Evolutionary conservation across 2,113 vertebrate genomes (phyloP), one percentile per base, ranked within the genome.

Genomic region (Calonectris borealis): DNA sequence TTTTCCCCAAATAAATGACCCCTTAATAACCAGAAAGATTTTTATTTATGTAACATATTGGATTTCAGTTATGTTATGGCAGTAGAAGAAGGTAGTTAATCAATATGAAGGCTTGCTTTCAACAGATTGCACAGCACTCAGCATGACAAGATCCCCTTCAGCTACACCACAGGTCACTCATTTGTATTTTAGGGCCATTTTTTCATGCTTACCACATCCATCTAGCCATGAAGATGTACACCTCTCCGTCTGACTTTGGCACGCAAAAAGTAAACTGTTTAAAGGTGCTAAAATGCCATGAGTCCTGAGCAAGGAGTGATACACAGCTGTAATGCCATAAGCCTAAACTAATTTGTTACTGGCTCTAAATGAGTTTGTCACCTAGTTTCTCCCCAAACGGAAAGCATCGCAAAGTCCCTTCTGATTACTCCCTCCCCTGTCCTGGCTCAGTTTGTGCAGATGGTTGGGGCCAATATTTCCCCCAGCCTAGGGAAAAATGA

Each of bases 31-130:
- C 71, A 96, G 90, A 90, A 91, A 84, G 87, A 80, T 83, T 96
- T 97, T 95, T 97, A 94, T 96, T 97, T 96, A 95, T 96, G 91
- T 96, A 96, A 95, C 89, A 60, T 95, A 96, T 96, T 97, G 94
- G 93, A 96, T 97, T 96, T 97, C 94, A 95, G 93, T 96, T 96
- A 94, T 95, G 94, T 96, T 97, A 93, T 95, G 91, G 90, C 87
- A 96, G 94, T 36, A 94, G 94, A 95, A 96, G 94, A 81, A 96
- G 86, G 94, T 96, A 97, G 93, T 97, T 97, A 94, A 97, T 97
- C 95, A 97, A 93, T 90, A 96, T 97, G 97, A 97, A 97, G 94
- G 86, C 89, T 96, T 89, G 81, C 95, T 97, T 95, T 97, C 97
- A 97, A 96, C 97, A 96, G 95, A 96, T 81, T 95, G 93, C 93